Evolutionary conservation across 2,797 vertebrate genomes (phyloP).

Genomic region (Stomatorhinus walkeri): DNA sequence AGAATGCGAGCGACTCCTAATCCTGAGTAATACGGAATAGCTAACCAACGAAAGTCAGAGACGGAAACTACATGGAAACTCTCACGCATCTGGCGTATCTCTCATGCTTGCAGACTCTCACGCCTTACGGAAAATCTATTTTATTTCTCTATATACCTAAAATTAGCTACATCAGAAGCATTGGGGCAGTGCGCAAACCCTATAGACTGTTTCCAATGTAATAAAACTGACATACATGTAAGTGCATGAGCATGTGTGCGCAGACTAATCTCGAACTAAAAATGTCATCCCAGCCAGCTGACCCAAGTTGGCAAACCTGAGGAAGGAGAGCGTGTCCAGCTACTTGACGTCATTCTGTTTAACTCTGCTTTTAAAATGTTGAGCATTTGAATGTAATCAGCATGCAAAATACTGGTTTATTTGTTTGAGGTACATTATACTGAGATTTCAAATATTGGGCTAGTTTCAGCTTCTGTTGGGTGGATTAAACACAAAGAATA

Average conservation of each 20-base stretch:
- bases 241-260: too few relatives aligned
- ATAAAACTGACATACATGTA: too few relatives aligned
- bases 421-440: too few relatives aligned
- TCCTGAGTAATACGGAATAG: not conserved
- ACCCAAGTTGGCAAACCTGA: not conserved
- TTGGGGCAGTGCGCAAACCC: not conserved
- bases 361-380: not conserved
- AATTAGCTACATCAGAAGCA: not conserved
- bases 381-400: not conserved
- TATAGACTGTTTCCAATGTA: not conserved
- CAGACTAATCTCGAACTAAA: not conserved
- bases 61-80: not conserved
- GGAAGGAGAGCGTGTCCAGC: not conserved
- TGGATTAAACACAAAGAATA: not conserved
- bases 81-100: not conserved
- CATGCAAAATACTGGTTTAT: too few relatives aligned
- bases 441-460: too few relatives aligned
- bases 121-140: not conserved
- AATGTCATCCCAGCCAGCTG: not conserved
- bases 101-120: not conserved
- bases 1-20: not conserved
- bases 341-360: not conserved
- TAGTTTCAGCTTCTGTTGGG: too few relatives aligned
- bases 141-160: not conserved
- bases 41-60: not conserved